Base-by-base conservation (phyloP, 2,888 invertebrate species). In the Leptopterna dolabrata region DNA sequence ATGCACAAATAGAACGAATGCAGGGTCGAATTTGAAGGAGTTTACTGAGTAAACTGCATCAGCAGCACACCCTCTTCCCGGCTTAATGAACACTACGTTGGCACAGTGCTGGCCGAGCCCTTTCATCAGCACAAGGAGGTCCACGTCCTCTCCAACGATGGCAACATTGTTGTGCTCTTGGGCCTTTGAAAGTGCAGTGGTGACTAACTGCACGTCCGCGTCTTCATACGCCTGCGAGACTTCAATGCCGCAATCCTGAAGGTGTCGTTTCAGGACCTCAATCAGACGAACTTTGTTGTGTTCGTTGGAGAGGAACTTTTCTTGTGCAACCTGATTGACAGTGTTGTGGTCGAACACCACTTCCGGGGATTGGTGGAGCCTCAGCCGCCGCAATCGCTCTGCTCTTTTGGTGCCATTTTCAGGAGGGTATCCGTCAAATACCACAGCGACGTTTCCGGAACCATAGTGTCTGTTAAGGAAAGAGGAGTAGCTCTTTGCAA, bases 21-120 rank as follows among this genome's bases (percentile, higher is more conserved):
- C 63, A 63, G 63, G 63, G n/a, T n/a, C n/a, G n/a, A 63, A 7
- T 63, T 63, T 63, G 63, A 63, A 63, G 63, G n/a, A 63, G 63
- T 63, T 63, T 11, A 63, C 63, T n/a, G 63, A 63, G 63, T 63
- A 63, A 63, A 24, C 63, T 63, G 63, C 24, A 63, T 63, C 63
- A 63, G 63, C n/a, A 19, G 63, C 63, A 63, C 63, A 63, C 7
- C 24, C 63, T 63, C 16, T n/a, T n/a, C n/a, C 47, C 14, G 47
- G 47, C 47, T 47, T 47, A 14, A 47, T 47, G 47, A 47, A 47
- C 11, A 47, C 47, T 13, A 47, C 47, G 47, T 47, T 47, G 47
- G 47, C 47, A 14, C 47, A 47, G 47, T 14, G 47, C 47, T 47
- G 47, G 11, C 47, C 47, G 14, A 47, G 47, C 14, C 55, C 55